Conservation (phyloP, 2,888 invertebrate genomes). For the Nymphalis urticae region DNA sequence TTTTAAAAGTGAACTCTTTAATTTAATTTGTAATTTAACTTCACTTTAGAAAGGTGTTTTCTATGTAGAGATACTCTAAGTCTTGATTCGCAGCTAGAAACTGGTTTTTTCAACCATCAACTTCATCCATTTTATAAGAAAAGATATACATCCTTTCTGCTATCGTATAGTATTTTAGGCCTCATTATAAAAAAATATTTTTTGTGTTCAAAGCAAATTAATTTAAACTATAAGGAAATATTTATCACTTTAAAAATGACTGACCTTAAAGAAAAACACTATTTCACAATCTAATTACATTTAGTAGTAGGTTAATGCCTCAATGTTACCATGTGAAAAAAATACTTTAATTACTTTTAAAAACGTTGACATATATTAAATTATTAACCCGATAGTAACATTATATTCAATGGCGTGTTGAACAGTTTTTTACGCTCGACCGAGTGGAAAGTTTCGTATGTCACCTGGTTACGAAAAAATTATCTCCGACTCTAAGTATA, state of each 20-base stretch:
- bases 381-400: constrained; percentile 50
- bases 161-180: too few relatives aligned
- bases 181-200: too few relatives aligned
- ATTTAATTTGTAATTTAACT: too few relatives aligned
- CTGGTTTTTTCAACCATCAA: too few relatives aligned
- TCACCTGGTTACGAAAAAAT: constrained; percentile 58
- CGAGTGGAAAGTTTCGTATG: constrained; percentile 68
- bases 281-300: not conserved
- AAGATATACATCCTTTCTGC: too few relatives aligned
- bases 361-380: constrained; percentile 9
- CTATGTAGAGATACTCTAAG: too few relatives aligned
- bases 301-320: not conserved
- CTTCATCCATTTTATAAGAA: too few relatives aligned
- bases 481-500: constrained; percentile 19
- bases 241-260: not conserved
- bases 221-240: too few relatives aligned
- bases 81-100: too few relatives aligned
- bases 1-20: too few relatives aligned
- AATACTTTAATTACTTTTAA: not conserved
- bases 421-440: constrained; percentile 74
- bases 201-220: too few relatives aligned
- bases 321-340: not conserved
- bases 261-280: not conserved
- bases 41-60: too few relatives aligned
- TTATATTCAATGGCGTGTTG: constrained; percentile 62